Percentiles rank a stretch among this genome's conserved stretches.
Conservation (phyloP, 2,797 vertebrate genomes). For the Enteromius afrohamiltoni region DNA sequence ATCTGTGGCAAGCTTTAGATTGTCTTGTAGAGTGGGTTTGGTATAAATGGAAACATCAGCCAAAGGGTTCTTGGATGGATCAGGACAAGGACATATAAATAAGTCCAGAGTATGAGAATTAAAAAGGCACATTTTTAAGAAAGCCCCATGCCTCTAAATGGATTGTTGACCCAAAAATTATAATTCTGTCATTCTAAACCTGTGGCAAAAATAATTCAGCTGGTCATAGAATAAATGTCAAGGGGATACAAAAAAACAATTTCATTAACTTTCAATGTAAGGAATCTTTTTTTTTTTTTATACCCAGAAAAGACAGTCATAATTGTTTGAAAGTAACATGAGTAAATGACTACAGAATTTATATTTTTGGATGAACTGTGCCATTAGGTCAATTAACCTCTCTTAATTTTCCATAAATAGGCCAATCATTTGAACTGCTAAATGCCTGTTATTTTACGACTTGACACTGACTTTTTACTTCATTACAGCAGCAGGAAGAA, state of each 20-base stretch:
- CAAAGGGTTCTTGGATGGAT: neutral
- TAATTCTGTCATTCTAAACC: neutral
- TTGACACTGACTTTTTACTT: conserved; percentile 9
- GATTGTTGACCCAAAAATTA: neutral
- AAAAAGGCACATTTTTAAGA: neutral
- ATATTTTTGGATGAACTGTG: neutral
- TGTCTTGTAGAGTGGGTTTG: conserved; percentile 35
- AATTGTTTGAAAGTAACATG: neutral
- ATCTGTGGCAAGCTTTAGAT: conserved; percentile 45
- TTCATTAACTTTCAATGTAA: neutral
- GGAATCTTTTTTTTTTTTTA: neutral
- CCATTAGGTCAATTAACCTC: neutral
- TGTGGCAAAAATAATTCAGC: neutral
- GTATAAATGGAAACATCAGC: neutral
- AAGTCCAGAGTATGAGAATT: neutral
- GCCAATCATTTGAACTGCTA: conserved; percentile 24
- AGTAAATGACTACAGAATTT: conserved; percentile 5
- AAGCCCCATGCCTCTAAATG: neutral
- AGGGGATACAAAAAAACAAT: neutral
- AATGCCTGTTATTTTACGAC: conserved; percentile 35
- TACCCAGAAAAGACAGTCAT: neutral
- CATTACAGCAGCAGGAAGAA: conserved; percentile 45
- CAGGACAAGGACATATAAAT: neutral
- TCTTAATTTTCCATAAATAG: neutral
- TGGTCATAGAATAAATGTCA: neutral